These are phyloP conservation scores for Archaeoteleia sp. DNA, from an alignment of 2,888 invertebrate species.

Conservation along the genomic window DNA sequence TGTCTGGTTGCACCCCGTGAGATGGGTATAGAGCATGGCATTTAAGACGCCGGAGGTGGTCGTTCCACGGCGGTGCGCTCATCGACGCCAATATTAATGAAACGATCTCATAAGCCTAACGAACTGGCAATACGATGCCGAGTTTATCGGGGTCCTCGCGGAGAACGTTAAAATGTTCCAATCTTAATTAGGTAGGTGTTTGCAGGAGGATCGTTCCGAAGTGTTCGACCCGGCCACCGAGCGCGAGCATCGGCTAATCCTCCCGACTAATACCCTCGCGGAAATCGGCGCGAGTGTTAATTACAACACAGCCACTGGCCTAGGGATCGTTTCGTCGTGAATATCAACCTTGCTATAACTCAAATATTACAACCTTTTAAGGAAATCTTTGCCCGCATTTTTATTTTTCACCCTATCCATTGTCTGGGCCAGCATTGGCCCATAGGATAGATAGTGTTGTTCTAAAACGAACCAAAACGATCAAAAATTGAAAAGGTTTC, in stretches of 20 bases:
- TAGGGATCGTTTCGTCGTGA: constrained; percentile 11
- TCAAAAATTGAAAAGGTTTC: too few relatives aligned
- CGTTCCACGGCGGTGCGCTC: constrained; percentile 60
- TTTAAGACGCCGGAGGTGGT: constrained; percentile 70
- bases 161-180: constrained; percentile 73
- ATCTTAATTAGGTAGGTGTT: constrained; percentile 75
- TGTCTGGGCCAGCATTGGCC: too few relatives aligned
- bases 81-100: constrained; percentile 73
- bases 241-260: constrained; percentile 39
- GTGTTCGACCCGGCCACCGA: constrained; percentile 46
- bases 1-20: constrained; percentile 36
- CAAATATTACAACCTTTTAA: too few relatives aligned
- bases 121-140: constrained; percentile 70
- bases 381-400: too few relatives aligned
- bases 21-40: constrained; percentile 55
- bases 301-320: constrained; percentile 6
- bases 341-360: constrained; percentile 3
- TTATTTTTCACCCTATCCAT: too few relatives aligned
- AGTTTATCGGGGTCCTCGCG: constrained; percentile 70
- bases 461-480: too few relatives aligned
- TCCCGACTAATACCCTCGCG: constrained; percentile 37
- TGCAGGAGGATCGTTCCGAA: constrained; percentile 50
- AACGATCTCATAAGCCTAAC: constrained; percentile 73
- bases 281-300: constrained; percentile 40
- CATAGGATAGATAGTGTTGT: too few relatives aligned